Conservation (phyloP, 1,140 invertebrate genomes). For the Drosophila arizonae region DNA sequence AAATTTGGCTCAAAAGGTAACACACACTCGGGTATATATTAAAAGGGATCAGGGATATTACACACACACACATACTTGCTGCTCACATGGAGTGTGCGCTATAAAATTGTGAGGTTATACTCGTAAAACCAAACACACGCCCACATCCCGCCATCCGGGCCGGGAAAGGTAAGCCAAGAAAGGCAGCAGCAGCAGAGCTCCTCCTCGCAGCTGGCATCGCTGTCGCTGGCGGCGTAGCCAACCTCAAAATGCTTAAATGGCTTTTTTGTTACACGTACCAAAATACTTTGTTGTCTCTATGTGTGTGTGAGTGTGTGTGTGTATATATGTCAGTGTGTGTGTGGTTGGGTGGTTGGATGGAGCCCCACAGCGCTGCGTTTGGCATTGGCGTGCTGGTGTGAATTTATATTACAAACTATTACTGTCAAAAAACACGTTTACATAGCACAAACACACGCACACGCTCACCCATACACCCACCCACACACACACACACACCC, state of each 20-base stretch:
- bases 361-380: conserved; percentile 59
- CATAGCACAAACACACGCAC: conserved; percentile 72
- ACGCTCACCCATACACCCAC: conserved; percentile 36
- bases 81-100: conserved; percentile 54
- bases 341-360: neutral
- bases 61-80: conserved; percentile 13
- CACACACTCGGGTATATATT: conserved; percentile 63
- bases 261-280: conserved; percentile 81
- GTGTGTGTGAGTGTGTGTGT: neutral
- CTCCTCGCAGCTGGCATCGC: conserved; percentile 30
- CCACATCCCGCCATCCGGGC: neutral
- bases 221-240: conserved; percentile 45
- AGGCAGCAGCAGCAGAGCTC: conserved; percentile 16
- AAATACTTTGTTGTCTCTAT: conserved; percentile 77
- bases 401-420: conserved; percentile 82
- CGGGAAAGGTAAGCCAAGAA: conserved; percentile 43
- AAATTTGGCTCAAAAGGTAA: conserved; percentile 58
- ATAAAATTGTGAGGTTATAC: conserved; percentile 76
- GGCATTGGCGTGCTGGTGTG: conserved; percentile 74
- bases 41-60: conserved; percentile 69
- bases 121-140: conserved; percentile 30
- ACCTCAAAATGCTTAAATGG: conserved; percentile 82
- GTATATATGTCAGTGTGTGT: conserved; percentile 5
- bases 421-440: conserved; percentile 82
- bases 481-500: neutral